phyloP scores from a whole-genome alignment of 2,888 invertebrate species.

The Suillia variegata region DNA sequence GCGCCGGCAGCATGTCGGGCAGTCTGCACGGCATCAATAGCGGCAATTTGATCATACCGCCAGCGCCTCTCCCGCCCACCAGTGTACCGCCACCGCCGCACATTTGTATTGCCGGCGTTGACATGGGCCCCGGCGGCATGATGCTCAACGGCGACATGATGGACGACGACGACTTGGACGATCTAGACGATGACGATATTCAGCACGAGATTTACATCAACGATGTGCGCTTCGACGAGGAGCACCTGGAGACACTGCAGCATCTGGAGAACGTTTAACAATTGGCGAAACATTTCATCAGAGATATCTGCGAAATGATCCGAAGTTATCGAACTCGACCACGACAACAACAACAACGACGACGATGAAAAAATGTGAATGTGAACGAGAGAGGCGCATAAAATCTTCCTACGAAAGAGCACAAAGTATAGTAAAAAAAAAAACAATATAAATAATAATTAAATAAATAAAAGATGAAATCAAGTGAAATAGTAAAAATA shows the following conservation, averaged over 20 bases:
- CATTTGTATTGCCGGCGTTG: slow-evolving; percentile 58
- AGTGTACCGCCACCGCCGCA: slow-evolving; percentile 61
- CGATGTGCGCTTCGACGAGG: slow-evolving; percentile 53
- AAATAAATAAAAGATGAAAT: neutral
- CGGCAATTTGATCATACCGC: slow-evolving; percentile 59
- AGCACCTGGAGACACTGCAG: slow-evolving; percentile 53
- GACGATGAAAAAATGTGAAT: too few relatives aligned
- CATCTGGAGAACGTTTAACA: slow-evolving; percentile 60
- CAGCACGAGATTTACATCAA: slow-evolving; percentile 57
- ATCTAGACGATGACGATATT: slow-evolving; percentile 52
- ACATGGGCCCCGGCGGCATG: slow-evolving; percentile 50
- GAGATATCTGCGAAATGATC: slow-evolving; percentile 4
- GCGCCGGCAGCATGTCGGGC: slow-evolving; percentile 61
- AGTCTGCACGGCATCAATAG: slow-evolving; percentile 61
- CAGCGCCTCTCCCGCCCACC: slow-evolving; percentile 61
- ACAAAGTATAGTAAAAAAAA: neutral
- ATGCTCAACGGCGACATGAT: slow-evolving; percentile 40
- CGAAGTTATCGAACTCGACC: neutral
- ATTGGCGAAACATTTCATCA: slow-evolving; percentile 33
- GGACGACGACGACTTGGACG: slow-evolving; percentile 50
- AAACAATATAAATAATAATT: neutral
- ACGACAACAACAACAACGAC: too few relatives aligned
- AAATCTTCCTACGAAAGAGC: too few relatives aligned
- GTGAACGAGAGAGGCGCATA: too few relatives aligned
- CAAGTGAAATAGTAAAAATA: slow-evolving; percentile 4